Evolutionary conservation across 2,113 vertebrate species (phyloP), one percentile per base, ranked within the genome.

Genomic region (Zapornia atra): DNA sequence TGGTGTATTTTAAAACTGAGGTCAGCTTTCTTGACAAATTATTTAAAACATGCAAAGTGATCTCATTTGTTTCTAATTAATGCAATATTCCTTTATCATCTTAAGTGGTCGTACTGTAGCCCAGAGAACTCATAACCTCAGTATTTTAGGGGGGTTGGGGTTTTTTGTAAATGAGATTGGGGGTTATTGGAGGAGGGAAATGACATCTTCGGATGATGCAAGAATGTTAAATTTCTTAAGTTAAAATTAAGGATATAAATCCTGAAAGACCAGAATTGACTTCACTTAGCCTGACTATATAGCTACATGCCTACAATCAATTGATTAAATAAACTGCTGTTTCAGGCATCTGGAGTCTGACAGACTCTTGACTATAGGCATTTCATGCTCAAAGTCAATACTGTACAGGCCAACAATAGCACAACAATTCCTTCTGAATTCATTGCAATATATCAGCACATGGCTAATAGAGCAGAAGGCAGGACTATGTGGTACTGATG

Each of bases 271-370:
- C 72, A 91, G 46, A 90, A 78, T 61, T 42, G 15, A 29, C 87
- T 93, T 82, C 36, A 44, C 36, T 82, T 61, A 84, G 66, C 22
- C 77, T 77, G 88, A 95, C 92, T 92, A 53, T 96, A 65, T 71
- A 95, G 78, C 82, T 88, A 46, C 91, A 94, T 95, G 94, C 81
- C 73, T 97, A 25, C 75, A 90, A 97, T 97, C 95, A 92, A 78
- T 78, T 96, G 93, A 96, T 97, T 97, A 98, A 97, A 96, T 97
- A 97, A 98, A 97, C 94, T 92, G 87, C 96, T 95, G 63, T 91
- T 91, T 94, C 91, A 96, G 95, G 96, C 2, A 31, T 97, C 95
- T 98, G 93, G 92, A 96, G 42, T 96, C 92, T 97, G 92, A 94
- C 94, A 96, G 94, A 87, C 81, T 60, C 82, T 96, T 91, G 51